Conservation (phyloP, 2,113 vertebrate species). For the Nesospiza acunhae region DNA sequence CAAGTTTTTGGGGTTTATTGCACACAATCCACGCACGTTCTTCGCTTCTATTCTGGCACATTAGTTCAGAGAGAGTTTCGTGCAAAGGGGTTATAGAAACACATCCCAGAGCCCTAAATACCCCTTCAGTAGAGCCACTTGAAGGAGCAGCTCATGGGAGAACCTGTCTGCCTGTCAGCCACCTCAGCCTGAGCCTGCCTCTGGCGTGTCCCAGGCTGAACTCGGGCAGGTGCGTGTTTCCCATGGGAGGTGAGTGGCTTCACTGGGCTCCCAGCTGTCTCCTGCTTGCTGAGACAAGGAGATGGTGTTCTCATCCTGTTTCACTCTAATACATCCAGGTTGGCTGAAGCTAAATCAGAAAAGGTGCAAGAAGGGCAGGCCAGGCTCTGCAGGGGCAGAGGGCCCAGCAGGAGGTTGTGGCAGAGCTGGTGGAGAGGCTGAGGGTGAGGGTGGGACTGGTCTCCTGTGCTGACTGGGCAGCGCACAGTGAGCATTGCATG, state of each 20-base stretch:
- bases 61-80: background rate
- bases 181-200: background rate
- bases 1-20: conserved; percentile 2
- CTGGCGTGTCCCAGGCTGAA: background rate
- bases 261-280: background rate
- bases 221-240: background rate
- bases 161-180: background rate
- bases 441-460: background rate
- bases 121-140: background rate
- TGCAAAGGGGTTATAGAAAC: background rate
- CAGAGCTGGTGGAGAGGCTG: background rate
- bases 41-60: background rate
- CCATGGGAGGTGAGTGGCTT: background rate
- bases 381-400: background rate
- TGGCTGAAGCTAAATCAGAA: background rate
- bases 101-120: background rate
- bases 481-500: background rate
- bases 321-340: background rate
- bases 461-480: background rate
- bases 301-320: fast-evolving
- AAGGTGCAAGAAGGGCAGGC: background rate
- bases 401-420: fast-evolving
- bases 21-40: background rate
- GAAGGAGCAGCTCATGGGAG: background rate
- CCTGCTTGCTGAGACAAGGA: background rate